Evolutionary conservation across 2,888 invertebrate genomes (phyloP).

Genomic region (Ypsolopha sequella): DNA sequence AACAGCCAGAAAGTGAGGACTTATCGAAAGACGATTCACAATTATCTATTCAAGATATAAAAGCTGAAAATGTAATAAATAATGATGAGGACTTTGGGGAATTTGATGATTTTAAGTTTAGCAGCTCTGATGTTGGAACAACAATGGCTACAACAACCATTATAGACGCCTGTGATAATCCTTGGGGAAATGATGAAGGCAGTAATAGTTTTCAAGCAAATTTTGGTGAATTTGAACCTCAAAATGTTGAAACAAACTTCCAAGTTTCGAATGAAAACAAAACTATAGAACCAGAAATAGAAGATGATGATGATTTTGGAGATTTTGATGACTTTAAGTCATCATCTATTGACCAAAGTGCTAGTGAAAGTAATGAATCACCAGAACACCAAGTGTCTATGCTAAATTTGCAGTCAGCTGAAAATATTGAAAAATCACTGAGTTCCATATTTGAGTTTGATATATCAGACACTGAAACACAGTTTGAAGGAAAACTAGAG

Average conservation of each 20-base stretch:
- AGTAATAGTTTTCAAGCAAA: conserved; percentile 47
- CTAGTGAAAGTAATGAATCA: conserved; percentile 12
- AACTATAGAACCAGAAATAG: conserved; percentile 16
- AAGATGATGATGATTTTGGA: conserved; percentile 64
- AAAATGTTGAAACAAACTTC: too few species aligned
- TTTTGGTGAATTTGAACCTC: conserved; percentile 24
- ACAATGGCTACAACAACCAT: conserved; percentile 16
- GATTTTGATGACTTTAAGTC: conserved; percentile 70
- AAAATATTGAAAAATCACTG: conserved; percentile 36
- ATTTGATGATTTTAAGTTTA: conserved; percentile 65
- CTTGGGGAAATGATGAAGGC: conserved; percentile 37
- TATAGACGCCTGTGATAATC: conserved; percentile 34
- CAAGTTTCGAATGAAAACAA: background rate
- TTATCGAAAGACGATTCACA: too few species aligned
- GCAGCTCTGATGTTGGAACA: conserved; percentile 15
- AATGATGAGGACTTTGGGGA: conserved; percentile 59
- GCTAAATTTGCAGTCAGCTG: background rate
- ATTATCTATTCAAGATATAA: background rate
- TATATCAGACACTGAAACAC: conserved; percentile 28
- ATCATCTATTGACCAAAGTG: conserved; percentile 14
- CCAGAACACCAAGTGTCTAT: conserved; percentile 14
- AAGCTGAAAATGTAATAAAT: background rate
- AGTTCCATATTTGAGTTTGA: conserved; percentile 45
- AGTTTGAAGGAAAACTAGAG: conserved; percentile 46
- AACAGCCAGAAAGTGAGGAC: too few species aligned